These are phyloP conservation scores for Hyperopisus bebe DNA, from an alignment of 2,113 vertebrate genomes.

Conservation along the genomic window DNA sequence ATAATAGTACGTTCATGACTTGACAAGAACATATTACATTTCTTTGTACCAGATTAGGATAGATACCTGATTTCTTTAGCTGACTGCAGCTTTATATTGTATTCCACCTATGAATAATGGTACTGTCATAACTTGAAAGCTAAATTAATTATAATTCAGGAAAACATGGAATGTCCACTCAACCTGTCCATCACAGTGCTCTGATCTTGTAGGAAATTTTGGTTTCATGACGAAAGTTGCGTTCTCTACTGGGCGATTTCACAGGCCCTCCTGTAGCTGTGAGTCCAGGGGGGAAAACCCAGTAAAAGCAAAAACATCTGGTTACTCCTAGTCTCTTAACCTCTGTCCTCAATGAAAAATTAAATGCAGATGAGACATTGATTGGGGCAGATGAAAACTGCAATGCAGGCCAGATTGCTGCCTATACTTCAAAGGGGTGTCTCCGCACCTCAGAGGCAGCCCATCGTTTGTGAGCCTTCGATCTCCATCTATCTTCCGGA, in stretches of 20 bases:
- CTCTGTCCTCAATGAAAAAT: constrained; percentile 15
- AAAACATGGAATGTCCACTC: neutral
- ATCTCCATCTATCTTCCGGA: neutral
- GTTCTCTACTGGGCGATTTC: neutral
- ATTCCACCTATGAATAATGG: neutral
- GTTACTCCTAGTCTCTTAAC: constrained; percentile 25
- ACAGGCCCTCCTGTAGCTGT: constrained; percentile 16
- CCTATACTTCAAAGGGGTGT: constrained; percentile 22
- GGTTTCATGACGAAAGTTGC: neutral
- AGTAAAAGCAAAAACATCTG: constrained; percentile 15
- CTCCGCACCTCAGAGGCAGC: neutral
- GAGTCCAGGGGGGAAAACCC: neutral
- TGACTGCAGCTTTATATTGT: neutral
- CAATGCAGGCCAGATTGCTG: constrained; percentile 25
- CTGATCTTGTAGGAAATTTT: neutral
- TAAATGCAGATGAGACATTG: constrained; percentile 30
- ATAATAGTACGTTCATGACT: neutral
- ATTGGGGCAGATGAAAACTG: constrained; percentile 15
- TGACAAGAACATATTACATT: neutral
- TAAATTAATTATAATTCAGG: constrained; percentile 2
- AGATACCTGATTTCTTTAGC: neutral
- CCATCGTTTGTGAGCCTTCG: constrained; percentile 19
- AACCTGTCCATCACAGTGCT: neutral
- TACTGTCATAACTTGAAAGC: neutral
- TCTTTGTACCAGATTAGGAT: neutral